Evolutionary conservation across 2,797 vertebrate species (phyloP), one percentile per base, ranked within the genome.

Genomic region (Pogoniulus pusillus): DNA sequence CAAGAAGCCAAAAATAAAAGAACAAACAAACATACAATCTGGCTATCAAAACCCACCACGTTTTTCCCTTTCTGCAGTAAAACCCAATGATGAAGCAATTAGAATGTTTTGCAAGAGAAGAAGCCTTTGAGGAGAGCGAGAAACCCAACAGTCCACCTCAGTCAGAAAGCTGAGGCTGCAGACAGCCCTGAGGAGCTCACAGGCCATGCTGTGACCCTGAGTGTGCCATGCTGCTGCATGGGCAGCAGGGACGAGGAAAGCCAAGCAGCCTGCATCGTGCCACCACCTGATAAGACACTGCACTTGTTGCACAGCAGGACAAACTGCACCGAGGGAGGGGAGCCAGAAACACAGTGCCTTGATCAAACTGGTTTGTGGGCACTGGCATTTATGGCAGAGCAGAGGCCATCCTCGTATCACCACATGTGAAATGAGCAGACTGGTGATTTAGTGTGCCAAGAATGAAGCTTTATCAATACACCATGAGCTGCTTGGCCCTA

Each of bases 1-100:
- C 32, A 72, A 81, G 76, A 78, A 93, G 76, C 87, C 87, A 89
- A 89, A 91, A 95, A 74, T 66, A 86, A 90, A 94, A 70, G 72
- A 92, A 87, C 72, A 89, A 94, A 73, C 64, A 76, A 90, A 82
- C 88, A 32, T 70, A 72, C 78, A 89, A 91, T 80, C 90, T 91
- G 86, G 58, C 79, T 62, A 74, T 30, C 39, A 58, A 32, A 91
- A 85, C 71, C 71, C 27, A 35, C 18, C 58, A 76, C 1, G 0
- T 79, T 84, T 90, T 43, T 4, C 32, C 37, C n/a, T 84, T 51
- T 27, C 45, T 69, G 47, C 71, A 74, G 60, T 34, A 60, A 71
- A 92, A 93, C 65, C 4, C 59, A 53, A 11, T 3, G 0, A 20
- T 0, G 41, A 59, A 70, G 82, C 55, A 60, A 37, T 26, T 10